These are phyloP conservation scores for Hirudinaria manillensis DNA, from an alignment of 2,888 invertebrate genomes.

Conservation along the genomic window DNA sequence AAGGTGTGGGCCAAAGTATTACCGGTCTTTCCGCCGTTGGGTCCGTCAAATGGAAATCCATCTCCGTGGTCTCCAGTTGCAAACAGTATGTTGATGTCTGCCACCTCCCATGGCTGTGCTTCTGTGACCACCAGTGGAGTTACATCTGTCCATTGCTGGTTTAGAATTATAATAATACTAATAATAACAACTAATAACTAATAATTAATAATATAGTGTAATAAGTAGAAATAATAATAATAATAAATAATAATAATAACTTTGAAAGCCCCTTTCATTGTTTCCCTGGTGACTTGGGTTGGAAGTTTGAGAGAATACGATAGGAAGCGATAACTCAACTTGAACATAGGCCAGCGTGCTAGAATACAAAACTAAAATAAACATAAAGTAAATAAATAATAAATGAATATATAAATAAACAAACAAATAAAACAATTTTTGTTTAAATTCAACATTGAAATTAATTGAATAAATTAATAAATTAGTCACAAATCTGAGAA, in stretches of 20 bases:
- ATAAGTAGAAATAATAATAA: too few relatives aligned
- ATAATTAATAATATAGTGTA: too few relatives aligned
- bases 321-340: slow-evolving; percentile 11
- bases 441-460: neutral
- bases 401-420: neutral
- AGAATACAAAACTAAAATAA: too few relatives aligned
- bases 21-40: neutral
- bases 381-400: too few relatives aligned
- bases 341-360: neutral
- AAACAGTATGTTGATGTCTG: slow-evolving; percentile 24
- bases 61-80: slow-evolving; percentile 21
- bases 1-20: slow-evolving; percentile 38
- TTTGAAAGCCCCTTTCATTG: slow-evolving; percentile 12
- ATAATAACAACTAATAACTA: too few relatives aligned
- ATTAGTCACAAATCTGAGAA: too few relatives aligned
- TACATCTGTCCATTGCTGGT: slow-evolving; percentile 23
- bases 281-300: slow-evolving; percentile 4
- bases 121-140: slow-evolving; percentile 9
- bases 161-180: neutral
- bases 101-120: neutral
- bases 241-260: neutral
- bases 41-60: slow-evolving; percentile 30
- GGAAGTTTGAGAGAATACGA: slow-evolving; percentile 15
- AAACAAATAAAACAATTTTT: neutral
- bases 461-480: too few relatives aligned